Evolutionary conservation across 2,797 vertebrate species (phyloP), one percentile per base, ranked within the genome.

Genomic region (Sebastolobus alascanus): DNA sequence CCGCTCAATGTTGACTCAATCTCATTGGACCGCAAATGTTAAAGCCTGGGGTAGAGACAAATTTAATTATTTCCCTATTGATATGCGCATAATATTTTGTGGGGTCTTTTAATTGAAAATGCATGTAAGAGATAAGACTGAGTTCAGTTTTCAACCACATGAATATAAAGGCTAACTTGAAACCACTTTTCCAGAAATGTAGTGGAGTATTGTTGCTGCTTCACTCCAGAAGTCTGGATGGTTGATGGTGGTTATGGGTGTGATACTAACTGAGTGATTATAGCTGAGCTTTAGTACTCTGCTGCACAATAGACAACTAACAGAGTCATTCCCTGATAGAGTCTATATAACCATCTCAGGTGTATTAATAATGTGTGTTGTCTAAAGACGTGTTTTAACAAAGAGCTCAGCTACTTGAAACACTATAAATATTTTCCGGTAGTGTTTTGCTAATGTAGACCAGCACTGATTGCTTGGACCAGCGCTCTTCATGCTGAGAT

Each of bases 1-100:
- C 59, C 59, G 87, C 75, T 52, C 63, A 80, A 65, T 69, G 37
- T 82, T 91, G 87, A 63, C 54, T 75, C 73, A 80, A 9, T 81
- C 50, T 84, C 65, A 68, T 31, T 73, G 65, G 74, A 64, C 33
- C 8, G 27, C 37, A 74, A 71, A 33, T 70, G 13, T 74, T 18
- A 20, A 16, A 68, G 69, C 66, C 71, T 52, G 27, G 20, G 31
- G 68, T 22, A 4, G 73, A 61, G 20, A 67, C 33, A 63, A 77
- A 70, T 43, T 22, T 75, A 52, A 81, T 90, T 75, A 78, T 77
- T 75, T 85, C 67, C 31, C 40, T 55, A 25, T 27, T 79, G 67
- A 79, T 70, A 33, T 52, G 38, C 63, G 6, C 31, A 16, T 1
- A 20, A 40, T 73, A 35, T 71, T 83, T 76, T 80, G 65, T 66